Conservation (phyloP, 2,797 vertebrate species). For the Tragelaphus eurycerus region DNA sequence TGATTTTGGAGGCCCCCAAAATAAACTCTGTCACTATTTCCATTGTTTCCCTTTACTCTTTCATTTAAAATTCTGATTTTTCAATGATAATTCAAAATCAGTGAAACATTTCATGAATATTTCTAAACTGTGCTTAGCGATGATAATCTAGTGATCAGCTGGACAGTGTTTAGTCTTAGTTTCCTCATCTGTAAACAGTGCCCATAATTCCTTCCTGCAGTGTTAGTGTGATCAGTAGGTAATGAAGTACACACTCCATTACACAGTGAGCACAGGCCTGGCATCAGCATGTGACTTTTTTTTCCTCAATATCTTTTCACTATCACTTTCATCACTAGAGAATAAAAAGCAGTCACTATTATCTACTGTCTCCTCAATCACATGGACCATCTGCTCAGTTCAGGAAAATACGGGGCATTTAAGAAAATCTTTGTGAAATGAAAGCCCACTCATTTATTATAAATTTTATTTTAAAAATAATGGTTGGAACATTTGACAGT, state of each 20-base stretch:
- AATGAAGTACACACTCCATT: background rate
- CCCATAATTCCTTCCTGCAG: background rate
- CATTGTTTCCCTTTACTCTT: background rate
- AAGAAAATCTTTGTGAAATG: background rate
- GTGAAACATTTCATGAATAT: background rate
- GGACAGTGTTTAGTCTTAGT: too few relatives aligned
- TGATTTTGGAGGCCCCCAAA: background rate
- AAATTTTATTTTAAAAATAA: background rate
- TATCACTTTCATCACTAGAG: background rate
- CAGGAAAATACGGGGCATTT: background rate
- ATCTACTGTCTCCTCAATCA: background rate
- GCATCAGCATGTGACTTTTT: background rate
- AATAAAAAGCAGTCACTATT: background rate
- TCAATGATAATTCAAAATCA: background rate
- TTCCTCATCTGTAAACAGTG: background rate
- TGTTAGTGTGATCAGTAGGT: background rate
- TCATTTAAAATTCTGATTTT: background rate
- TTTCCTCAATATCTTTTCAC: background rate
- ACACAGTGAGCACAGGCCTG: background rate
- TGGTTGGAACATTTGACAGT: background rate
- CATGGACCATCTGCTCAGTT: background rate
- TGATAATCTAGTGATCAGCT: background rate
- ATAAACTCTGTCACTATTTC: background rate
- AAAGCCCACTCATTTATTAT: background rate
- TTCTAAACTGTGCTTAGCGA: background rate